Evolutionary conservation across 2,888 invertebrate species (phyloP), one percentile per base, ranked within the genome.

Genomic region (Cremastinae sp.): DNA sequence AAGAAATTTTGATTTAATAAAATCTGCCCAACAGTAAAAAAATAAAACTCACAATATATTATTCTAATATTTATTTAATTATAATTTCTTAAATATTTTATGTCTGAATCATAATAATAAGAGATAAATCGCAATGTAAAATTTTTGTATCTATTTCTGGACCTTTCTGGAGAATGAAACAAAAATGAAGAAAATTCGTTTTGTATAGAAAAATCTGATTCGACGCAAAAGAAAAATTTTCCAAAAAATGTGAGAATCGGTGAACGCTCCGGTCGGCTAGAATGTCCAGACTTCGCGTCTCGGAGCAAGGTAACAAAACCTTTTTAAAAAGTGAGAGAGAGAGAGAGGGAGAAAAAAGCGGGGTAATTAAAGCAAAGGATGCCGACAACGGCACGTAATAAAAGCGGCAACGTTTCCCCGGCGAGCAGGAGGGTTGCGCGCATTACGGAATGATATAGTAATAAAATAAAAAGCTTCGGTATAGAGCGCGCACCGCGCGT

Each of bases 351-450:
- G 2, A 22, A 59, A 64, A 78, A 85, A 83, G 83, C 87, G 61
- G 76, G 79, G 86, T 89, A 89, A 89, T 89, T 89, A 88, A 89
- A 88, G 86, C 88, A 89, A 89, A 89, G 88, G 87, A 85, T 83
- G 87, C 89, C 89, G 89, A 86, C 88, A 83, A 83, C 81, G 85
- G 80, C 83, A 83, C 86, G 87, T 87, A 87, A 87, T 89, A 89
- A 89, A 86, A 88, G 84, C 84, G 84, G 83, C 84, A 84, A 83
- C 82, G 81, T 85, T 79, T 81, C 81, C 80, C 18, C 49, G 18
- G 5, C 43, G 16, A 28, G n/a, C n/a, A n/a, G 39, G 74, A 75
- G 84, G 83, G 84, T 83, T 85, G 84, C 81, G 85, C 83, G 85
- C 83, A 83, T 87, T 88, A 85, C 82, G 81, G 82, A 80, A 82